Evolutionary conservation across 2,797 vertebrate genomes (phyloP), one percentile per base, ranked within the genome.

Genomic region (Mycteria americana): DNA sequence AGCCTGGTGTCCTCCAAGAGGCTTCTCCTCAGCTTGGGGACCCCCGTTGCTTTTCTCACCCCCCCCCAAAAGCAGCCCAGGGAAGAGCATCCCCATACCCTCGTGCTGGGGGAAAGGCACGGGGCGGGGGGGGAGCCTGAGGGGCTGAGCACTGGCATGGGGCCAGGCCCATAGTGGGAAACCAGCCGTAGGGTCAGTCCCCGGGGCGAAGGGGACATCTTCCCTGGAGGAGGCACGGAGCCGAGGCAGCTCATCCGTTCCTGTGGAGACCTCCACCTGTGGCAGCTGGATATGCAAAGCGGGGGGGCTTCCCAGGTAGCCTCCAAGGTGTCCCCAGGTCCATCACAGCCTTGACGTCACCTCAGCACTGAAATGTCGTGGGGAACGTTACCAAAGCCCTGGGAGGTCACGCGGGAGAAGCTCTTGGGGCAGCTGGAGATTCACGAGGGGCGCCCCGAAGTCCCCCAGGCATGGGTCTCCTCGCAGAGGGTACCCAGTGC

Each of bases 81-180:
- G 48, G 60, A 85, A 24, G 24, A 76, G 41, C 28, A 43, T 79
- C 56, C 23, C n/a, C 6, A 1, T 37, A 24, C 18, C 25, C 9
- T 73, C 1, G 0, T 0, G 0, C 37, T 25, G 6, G 30, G 10
- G 18, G 9, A 65, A 53, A 64, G 69, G 56, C 45, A 24, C 1
- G 1, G 10, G 37, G n/a, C n/a, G n/a, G n/a, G 37, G n/a, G n/a
- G 33, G 16, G 11, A 21, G 14, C 22, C 22, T 31, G 13, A 4
- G 10, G 11, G 15, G 23, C 18, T 50, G 39, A 77, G 46, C n/a
- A 9, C 70, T 13, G 6, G 33, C 13, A 12, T 10, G 25, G 22
- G 21, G 12, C 41, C 31, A 15, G 33, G 68, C 25, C 35, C 5
- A 3, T 2, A 7, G 4, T 35, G 50, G 31, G 30, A 73, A 87